Evolutionary conservation across 2,797 vertebrate genomes (phyloP), one percentile per base, ranked within the genome.

Genomic region (Chaetophractus vellerosus): DNA sequence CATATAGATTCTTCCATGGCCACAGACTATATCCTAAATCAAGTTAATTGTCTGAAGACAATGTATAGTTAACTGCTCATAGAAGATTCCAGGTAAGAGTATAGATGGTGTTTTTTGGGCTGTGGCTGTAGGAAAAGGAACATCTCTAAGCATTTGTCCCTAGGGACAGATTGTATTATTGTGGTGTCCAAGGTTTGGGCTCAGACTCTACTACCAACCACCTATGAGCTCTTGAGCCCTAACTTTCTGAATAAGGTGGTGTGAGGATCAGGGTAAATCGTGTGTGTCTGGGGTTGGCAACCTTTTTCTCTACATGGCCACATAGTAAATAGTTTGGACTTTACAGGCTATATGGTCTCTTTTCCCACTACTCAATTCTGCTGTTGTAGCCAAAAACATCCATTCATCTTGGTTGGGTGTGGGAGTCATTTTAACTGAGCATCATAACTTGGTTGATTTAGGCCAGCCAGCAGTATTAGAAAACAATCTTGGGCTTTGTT

Each of bases 401-500:
- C 55, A 11, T 79, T 88, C 66, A 50, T 93, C 74, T 66, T 95
- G 96, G 72, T 76, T 10, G 21, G 41, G 10, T 33, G 90, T 85
- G 26, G 87, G 94, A 82, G 94, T 96, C 75, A 36, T 93, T 97
- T 82, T 55, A 31, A 86, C 45, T 80, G 0, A 78, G 86, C 76
- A 79, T 90, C 83, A 94, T 93, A 91, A 33, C 71, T 96, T 28
- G 80, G 75, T 96, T 96, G 90, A 97, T 97, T 96, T 80, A 84
- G 84, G 85, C 96, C 96, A 96, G 89, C 68, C 96, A 55, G 97
- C 76, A 63, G 0, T 79, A 90, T 95, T 97, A 91, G 97, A 97
- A 97, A 94, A 98, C 98, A 98, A 97, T 95, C 96, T 68, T 38
- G 81, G 74, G 96, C 98, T 98, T 98, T 98, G 97, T 97, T 98